Conservation (phyloP, 53 echinoderm and acorn worm genomes). For the Astropecten irregularis region DNA sequence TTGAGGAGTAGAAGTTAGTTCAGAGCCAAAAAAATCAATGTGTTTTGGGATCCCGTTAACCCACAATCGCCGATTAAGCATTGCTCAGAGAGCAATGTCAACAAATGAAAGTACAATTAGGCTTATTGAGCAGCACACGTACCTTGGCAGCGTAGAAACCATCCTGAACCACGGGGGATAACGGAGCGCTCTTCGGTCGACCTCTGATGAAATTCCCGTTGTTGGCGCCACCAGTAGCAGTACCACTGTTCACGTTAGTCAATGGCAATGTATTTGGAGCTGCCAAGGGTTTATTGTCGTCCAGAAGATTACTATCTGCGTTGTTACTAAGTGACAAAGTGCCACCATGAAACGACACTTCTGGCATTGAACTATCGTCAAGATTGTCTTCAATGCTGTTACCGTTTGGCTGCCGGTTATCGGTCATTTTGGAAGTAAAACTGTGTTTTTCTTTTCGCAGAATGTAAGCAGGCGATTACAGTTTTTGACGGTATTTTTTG, state of each 20-base stretch:
- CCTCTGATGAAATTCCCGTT: conserved; percentile 47
- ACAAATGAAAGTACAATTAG: too few species aligned
- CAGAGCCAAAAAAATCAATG: too few species aligned
- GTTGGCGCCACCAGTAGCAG: neutral
- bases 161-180: conserved; percentile 53
- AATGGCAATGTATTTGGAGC: neutral
- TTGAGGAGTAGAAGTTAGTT: too few species aligned
- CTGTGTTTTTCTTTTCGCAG: too few species aligned
- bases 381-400: conserved; percentile 66
- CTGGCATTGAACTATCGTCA: conserved; percentile 45
- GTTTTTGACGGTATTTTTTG: too few species aligned
- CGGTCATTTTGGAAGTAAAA: conserved; percentile 22
- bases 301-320: conserved; percentile 30
- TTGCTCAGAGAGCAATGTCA: too few species aligned
- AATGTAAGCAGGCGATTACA: too few species aligned
- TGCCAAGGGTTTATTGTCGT: conserved; percentile 5
- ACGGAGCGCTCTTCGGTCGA: conserved; percentile 46
- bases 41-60: too few species aligned
- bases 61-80: too few species aligned
- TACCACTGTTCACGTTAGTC: neutral
- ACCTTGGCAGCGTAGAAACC: conserved; percentile 77
- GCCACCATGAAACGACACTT: conserved; percentile 61
- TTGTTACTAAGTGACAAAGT: conserved; percentile 37
- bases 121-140: too few species aligned
- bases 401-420: conserved; percentile 12